Conservation (phyloP, 2,797 vertebrate species). For the Clarias platycephalus region DNA sequence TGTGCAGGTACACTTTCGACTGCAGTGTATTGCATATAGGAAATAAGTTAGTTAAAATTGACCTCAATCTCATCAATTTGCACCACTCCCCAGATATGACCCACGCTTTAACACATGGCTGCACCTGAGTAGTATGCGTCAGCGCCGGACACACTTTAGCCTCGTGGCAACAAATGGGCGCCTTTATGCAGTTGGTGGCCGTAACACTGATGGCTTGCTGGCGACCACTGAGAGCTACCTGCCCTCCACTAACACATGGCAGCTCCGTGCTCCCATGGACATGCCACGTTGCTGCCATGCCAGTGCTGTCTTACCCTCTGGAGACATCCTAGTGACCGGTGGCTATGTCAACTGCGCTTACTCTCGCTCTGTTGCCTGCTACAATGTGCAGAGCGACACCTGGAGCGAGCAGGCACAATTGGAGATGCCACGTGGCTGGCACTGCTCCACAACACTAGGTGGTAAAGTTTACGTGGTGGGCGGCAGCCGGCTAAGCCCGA, state of each 20-base stretch:
- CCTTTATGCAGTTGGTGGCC: conserved; percentile 80
- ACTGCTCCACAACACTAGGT: conserved; percentile 71
- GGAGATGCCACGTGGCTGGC: conserved; percentile 82
- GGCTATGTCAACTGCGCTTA: conserved; percentile 85
- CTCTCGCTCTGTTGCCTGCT: conserved; percentile 77
- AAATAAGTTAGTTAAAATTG: background rate
- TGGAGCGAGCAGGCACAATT: conserved; percentile 75
- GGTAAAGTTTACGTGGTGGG: conserved; percentile 78
- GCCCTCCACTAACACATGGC: conserved; percentile 82
- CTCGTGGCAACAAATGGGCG: conserved; percentile 77
- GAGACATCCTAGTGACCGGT: conserved; percentile 78
- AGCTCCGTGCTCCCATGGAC: conserved; percentile 78
- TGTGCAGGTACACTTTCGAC: conserved; percentile 74
- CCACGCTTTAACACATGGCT: conserved; percentile 86
- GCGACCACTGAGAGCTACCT: conserved; percentile 81
- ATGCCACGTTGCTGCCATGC: conserved; percentile 82
- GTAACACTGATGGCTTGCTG: conserved; percentile 78
- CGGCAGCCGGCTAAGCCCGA: conserved; percentile 80
- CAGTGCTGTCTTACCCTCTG: conserved; percentile 71
- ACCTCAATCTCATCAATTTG: background rate
- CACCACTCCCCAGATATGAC: conserved; percentile 72
- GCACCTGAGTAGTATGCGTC: conserved; percentile 82
- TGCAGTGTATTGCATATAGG: background rate
- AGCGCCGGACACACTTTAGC: conserved; percentile 84
- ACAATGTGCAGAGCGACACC: conserved; percentile 68